Evolutionary conservation across 2,888 invertebrate genomes (phyloP).

Genomic region (Eudasyphora cyanicolor): DNA sequence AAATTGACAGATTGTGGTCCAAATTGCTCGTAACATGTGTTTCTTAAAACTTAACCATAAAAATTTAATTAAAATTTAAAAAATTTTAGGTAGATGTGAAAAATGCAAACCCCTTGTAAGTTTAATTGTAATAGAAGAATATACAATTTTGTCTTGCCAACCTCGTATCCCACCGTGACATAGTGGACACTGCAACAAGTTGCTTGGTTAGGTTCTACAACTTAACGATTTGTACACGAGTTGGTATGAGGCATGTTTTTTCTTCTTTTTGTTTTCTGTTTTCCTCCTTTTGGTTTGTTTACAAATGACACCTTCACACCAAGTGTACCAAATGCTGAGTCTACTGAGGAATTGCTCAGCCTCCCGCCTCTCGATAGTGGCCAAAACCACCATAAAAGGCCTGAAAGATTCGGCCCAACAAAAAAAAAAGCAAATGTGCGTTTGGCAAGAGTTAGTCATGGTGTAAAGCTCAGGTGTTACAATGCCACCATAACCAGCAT

Average conservation of each 20-base stretch:
- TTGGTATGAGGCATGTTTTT: constrained; percentile 74
- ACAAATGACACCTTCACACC: constrained; percentile 76
- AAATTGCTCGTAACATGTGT: too few relatives aligned
- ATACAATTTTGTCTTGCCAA: not conserved
- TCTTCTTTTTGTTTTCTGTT: constrained; percentile 50
- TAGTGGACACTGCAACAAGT: constrained; percentile 65
- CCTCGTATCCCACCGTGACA: constrained; percentile 3
- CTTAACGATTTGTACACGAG: constrained; percentile 74
- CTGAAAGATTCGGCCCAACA: constrained; percentile 47
- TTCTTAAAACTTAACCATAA: too few relatives aligned
- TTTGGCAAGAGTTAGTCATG: constrained; percentile 70
- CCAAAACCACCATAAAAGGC: constrained; percentile 60
- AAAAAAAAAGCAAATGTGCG: constrained; percentile 68
- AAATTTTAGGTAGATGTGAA: too few relatives aligned
- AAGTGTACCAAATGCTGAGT: too few relatives aligned
- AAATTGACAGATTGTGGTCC: too few relatives aligned
- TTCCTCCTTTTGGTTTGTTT: constrained; percentile 22
- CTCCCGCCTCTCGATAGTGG: constrained; percentile 42
- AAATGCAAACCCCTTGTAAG: too few relatives aligned
- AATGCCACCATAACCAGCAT: constrained; percentile 59
- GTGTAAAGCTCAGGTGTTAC: constrained; percentile 57
- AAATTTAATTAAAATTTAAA: too few relatives aligned
- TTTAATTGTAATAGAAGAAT: too few relatives aligned
- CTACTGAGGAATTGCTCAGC: constrained; percentile 5
- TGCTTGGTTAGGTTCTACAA: constrained; percentile 64